A percentile compares a stretch with the other conserved stretches of the same genome.
Evolutionary conservation across 2,113 vertebrate genomes (phyloP).

Genomic region (Gallinago undulata): DNA sequence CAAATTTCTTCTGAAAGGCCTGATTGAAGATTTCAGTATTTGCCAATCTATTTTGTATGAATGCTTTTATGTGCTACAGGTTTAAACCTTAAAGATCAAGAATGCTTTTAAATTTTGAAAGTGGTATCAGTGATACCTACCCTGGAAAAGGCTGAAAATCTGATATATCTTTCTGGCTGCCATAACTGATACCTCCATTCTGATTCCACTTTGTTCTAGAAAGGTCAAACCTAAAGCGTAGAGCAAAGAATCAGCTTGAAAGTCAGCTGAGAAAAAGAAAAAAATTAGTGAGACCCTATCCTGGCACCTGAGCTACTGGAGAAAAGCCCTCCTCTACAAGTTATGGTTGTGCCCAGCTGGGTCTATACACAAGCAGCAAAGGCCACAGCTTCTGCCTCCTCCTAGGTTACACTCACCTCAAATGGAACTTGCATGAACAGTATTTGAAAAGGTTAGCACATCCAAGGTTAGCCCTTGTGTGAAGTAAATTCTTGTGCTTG

Average conservation of each 20-base stretch:
- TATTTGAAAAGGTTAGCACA: not conserved
- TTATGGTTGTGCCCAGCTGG: not conserved
- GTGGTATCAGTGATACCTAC: not conserved
- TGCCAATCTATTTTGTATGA: not conserved
- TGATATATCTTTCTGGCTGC: not conserved
- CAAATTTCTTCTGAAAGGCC: not conserved
- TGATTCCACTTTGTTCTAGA: not conserved
- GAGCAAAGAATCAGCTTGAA: not conserved
- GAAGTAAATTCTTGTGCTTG: not conserved
- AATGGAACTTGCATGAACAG: not conserved
- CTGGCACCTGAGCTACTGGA: not conserved
- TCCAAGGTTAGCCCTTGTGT: not conserved
- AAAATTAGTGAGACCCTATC: accelerated
- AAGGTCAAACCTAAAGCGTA: not conserved
- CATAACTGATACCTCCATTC: not conserved
- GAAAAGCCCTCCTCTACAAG: not conserved
- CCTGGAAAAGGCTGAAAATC: not conserved
- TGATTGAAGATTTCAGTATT: not conserved
- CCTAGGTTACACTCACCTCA: not conserved
- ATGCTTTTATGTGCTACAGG: not conserved
- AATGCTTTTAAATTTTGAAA: not conserved
- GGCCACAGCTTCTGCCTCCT: not conserved
- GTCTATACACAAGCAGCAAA: not conserved
- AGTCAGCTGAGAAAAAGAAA: not conserved
- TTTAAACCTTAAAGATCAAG: not conserved